Evolutionary conservation across 2,113 vertebrate species (phyloP).

Genomic region (Rhinolophus sinicus): DNA sequence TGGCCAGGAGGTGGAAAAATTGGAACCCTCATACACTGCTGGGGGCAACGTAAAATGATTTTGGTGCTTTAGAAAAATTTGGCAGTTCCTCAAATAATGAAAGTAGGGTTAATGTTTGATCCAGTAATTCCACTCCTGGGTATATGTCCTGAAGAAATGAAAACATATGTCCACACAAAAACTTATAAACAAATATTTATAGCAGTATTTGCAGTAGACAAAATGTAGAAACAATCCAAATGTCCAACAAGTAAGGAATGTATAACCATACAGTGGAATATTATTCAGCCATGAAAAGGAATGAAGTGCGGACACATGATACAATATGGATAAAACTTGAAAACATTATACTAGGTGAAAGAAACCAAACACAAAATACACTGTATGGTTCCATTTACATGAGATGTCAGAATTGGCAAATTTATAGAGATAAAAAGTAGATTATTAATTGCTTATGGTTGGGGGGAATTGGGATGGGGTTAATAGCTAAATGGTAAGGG

Average conservation of each 20-base stretch:
- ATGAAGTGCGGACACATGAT: not conserved
- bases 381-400: not conserved
- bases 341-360: not conserved
- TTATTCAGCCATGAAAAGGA: not conserved
- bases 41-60: not conserved
- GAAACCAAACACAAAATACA: not conserved
- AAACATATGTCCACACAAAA: not conserved
- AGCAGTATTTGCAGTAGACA: not conserved
- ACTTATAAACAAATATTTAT: too few species aligned
- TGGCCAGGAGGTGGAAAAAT: not conserved
- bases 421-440: not conserved
- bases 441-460: not conserved
- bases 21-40: not conserved
- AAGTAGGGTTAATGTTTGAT: not conserved
- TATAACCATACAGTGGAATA: not conserved
- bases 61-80: not conserved
- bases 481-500: not conserved
- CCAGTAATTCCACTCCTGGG: not conserved
- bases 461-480: accelerated
- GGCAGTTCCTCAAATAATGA: not conserved
- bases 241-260: not conserved
- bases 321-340: not conserved
- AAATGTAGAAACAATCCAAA: not conserved
- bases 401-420: not conserved
- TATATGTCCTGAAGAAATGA: not conserved